phyloP scores from a whole-genome alignment of 35 echinoderm and acorn worm species.

The Lytechinus pictus region DNA sequence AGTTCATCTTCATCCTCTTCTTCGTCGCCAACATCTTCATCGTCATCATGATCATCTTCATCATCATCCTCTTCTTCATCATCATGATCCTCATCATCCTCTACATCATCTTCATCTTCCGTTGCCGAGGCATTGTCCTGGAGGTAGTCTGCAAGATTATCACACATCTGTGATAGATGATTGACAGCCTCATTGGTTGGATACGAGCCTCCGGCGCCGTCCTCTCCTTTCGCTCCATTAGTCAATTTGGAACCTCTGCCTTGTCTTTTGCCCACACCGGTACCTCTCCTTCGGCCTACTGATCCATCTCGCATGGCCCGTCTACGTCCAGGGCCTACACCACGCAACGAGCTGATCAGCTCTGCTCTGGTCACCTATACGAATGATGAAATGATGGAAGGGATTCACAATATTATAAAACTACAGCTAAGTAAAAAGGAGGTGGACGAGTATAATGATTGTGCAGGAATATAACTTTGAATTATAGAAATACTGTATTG shows the following conservation, averaged over 20 bases:
- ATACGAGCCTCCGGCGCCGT: not conserved
- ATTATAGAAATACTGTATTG: not conserved
- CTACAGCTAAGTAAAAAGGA: too few relatives aligned
- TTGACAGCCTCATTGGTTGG: constrained; percentile 70
- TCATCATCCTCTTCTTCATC: constrained; percentile 65
- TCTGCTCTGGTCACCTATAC: constrained; percentile 65
- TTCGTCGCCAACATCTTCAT: constrained; percentile 34
- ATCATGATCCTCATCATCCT: constrained; percentile 57
- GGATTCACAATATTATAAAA: not conserved
- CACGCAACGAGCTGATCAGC: constrained; percentile 62
- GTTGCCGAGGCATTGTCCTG: constrained; percentile 73
- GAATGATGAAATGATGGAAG: not conserved
- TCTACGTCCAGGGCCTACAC: constrained; percentile 42
- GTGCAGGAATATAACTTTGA: too few relatives aligned
- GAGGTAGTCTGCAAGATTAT: constrained; percentile 78
- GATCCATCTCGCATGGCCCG: not conserved
- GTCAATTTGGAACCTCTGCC: constrained; percentile 18
- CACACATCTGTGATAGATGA: constrained; percentile 89
- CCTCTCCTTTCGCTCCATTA: constrained; percentile 52
- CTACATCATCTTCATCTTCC: constrained; percentile 72
- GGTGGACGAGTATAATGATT: too few relatives aligned
- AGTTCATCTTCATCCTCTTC: constrained; percentile 55
- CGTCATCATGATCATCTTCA: constrained; percentile 65
- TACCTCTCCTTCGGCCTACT: not conserved
- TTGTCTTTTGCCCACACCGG: constrained; percentile 21